Conservation (phyloP, 1,140 invertebrate species). For the Gryllus bimaculatus region DNA sequence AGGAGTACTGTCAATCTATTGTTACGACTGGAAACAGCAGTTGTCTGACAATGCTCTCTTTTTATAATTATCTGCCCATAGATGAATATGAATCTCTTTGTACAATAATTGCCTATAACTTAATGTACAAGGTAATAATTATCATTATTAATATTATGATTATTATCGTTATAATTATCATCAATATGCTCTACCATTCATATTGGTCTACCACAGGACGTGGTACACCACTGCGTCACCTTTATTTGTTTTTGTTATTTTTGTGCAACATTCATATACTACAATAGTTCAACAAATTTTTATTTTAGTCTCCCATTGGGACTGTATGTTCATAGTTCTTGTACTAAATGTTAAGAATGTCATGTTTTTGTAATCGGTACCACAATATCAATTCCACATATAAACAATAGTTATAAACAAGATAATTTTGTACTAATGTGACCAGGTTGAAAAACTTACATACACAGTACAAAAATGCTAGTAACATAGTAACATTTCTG, state of each 20-base stretch:
- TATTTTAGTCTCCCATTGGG: constrained; percentile 12
- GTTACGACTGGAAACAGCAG: background rate
- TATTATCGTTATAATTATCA: background rate
- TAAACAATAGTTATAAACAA: background rate
- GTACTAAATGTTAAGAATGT: background rate
- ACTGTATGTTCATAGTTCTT: constrained; percentile 13
- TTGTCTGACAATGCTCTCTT: background rate
- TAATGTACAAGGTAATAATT: background rate
- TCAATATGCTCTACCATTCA: background rate
- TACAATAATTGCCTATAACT: constrained; percentile 16
- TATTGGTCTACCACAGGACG: constrained; percentile 7
- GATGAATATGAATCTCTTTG: constrained; percentile 14
- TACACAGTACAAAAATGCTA: background rate
- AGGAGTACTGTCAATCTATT: background rate
- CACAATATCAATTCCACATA: constrained; percentile 11
- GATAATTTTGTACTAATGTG: background rate
- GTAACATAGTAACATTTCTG: constrained; percentile 8
- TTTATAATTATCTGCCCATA: background rate
- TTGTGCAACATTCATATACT: background rate
- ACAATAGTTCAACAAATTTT: constrained; percentile 11
- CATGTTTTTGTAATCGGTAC: constrained; percentile 9
- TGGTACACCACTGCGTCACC: background rate
- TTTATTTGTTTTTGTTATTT: background rate
- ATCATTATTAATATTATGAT: constrained; percentile 6
- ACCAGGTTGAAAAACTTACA: background rate